phyloP scores from a whole-genome alignment of 2,797 vertebrate species.

The Spondyliosoma cantharus region DNA sequence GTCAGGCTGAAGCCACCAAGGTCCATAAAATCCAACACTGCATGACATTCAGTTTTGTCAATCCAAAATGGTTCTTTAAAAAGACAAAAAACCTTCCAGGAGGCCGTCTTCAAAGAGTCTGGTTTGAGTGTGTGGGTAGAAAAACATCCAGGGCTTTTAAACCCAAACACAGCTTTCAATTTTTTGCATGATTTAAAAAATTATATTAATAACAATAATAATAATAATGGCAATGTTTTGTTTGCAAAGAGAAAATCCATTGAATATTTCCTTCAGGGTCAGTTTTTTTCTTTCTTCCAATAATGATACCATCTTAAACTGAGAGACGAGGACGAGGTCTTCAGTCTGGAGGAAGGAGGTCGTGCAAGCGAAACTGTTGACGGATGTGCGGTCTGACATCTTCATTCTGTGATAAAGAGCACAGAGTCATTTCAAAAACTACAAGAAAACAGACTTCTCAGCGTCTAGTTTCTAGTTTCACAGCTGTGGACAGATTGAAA shows the following conservation, averaged over 20 bases:
- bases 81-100: slow-evolving; percentile 61
- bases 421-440: not conserved
- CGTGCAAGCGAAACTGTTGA: slow-evolving; percentile 97
- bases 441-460: not conserved
- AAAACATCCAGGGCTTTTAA: slow-evolving; percentile 66
- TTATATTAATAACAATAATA: slow-evolving; percentile 11
- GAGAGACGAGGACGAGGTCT: not conserved
- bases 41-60: slow-evolving; percentile 81
- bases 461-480: not conserved
- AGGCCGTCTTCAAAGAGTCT: slow-evolving; percentile 46
- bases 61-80: slow-evolving; percentile 62
- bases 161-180: slow-evolving; percentile 49
- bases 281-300: not conserved
- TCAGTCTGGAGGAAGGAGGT: slow-evolving; percentile 89
- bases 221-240: slow-evolving; percentile 60
- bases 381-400: slow-evolving; percentile 97
- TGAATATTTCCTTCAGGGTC: slow-evolving; percentile 55
- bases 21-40: slow-evolving; percentile 93
- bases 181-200: slow-evolving; percentile 54
- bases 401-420: slow-evolving; percentile 88
- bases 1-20: slow-evolving; percentile 89
- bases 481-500: not conserved
- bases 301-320: slow-evolving; percentile 33
- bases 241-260: slow-evolving; percentile 60
- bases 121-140: slow-evolving; percentile 35